Base-by-base conservation (phyloP, 2,888 invertebrate species). In the Antitype chi region DNA sequence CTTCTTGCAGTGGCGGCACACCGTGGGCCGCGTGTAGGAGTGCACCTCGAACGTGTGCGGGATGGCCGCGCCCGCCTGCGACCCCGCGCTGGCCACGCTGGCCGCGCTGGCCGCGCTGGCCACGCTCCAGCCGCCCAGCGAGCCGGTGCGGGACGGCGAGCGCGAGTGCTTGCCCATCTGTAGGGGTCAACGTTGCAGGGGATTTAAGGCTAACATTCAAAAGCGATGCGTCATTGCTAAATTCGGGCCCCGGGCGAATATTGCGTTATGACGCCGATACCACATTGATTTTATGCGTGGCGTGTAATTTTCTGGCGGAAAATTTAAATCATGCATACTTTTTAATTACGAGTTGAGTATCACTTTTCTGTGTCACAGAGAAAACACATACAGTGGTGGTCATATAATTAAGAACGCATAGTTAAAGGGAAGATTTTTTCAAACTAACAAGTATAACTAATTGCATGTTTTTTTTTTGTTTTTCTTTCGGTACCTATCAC, bases 21-120 rank as follows among this genome's bases (percentile, higher is more conserved):
- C 98, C 0, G 99, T 99, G 74, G 99, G 99, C 70, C 99, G 97
- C 67, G 99, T 99, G 97, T 99, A 99, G 74, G 99, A 98, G 97
- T 99, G 99, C 85, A 99, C 97, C 91, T 99, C 98, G 96, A 99
- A 99, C 9, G 99, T 99, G 96, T 99, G 99, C 55, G 99, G 99
- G 91, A 96, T 96, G 90, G 71, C 76, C 69, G 85, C 84, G 47
- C 88, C 81, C 74, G 68, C 78, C 28, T 13, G n/a, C 32, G 75
- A 77, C 15, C 52, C 73, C 68, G 38, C 78, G 55, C 57, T 47
- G 28, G 49, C 23, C 60, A 59, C 74, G 73, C 84, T 81, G 49
- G 88, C 81, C 73, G 62, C 79, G 70, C 62, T 70, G 28, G 67
- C 69, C 68, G 13, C 79, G 63, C 60, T 74, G 60, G 74, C 74